Conservation (phyloP, 1,140 invertebrate genomes). For the Anastrepha ludens region DNA sequence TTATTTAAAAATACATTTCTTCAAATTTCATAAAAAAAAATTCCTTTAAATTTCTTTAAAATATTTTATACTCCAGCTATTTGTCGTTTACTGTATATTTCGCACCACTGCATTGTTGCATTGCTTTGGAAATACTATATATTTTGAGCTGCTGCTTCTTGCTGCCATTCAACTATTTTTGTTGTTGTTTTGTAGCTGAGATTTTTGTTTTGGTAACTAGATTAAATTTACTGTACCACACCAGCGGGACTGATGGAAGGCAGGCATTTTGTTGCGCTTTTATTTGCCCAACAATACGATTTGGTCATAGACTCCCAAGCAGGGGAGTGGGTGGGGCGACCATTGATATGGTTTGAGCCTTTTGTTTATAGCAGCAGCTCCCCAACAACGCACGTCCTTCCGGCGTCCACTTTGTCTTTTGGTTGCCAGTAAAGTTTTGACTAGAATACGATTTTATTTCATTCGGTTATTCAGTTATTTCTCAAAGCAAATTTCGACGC, state of each 20-base stretch:
- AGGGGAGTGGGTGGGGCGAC: background rate
- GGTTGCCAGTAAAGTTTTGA: conserved; percentile 31
- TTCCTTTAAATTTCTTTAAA: too few relatives aligned
- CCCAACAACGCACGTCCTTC: conserved; percentile 8
- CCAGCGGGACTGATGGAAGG: background rate
- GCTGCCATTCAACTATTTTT: background rate
- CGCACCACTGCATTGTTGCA: background rate
- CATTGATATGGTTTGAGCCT: background rate
- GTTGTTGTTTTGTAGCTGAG: conserved; percentile 21
- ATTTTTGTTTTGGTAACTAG: conserved; percentile 50
- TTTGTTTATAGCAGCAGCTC: background rate
- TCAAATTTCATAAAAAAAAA: too few relatives aligned
- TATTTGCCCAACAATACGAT: background rate
- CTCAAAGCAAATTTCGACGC: conserved; percentile 40
- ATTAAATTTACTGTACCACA: conserved; percentile 35
- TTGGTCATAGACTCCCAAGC: background rate
- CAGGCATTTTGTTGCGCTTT: background rate
- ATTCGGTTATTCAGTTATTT: background rate
- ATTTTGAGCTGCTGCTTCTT: background rate
- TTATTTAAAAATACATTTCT: too few relatives aligned
- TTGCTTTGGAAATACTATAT: conserved; percentile 16
- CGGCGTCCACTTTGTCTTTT: conserved; percentile 3
- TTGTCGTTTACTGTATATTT: background rate
- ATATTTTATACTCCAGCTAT: too few relatives aligned
- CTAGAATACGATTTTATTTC: conserved; percentile 41